Evolutionary conservation across 2,888 invertebrate species (phyloP), one percentile per base, ranked within the genome.

Genomic region (Melolontha melolontha): DNA sequence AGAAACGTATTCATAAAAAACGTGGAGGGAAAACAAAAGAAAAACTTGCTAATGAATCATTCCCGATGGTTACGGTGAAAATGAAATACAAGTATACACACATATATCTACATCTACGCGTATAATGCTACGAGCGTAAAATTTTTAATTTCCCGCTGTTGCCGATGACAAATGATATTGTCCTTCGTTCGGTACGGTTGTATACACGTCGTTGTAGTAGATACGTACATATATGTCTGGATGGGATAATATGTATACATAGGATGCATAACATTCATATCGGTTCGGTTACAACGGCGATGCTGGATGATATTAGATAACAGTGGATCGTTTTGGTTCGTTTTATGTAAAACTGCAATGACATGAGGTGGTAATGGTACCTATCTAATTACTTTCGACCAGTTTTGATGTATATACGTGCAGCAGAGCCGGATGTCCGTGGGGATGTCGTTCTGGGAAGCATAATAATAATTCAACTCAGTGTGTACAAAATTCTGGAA

Each of bases 141-240:
- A 59, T 59, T 59, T 59, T 59, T 44, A 59, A 57, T 57, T 59
- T 59, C 44, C 59, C 27, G 44, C 59, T 59, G 59, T 59, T 59
- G 44, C 29, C 44, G 44, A 59, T 59, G 59, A 59, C 44, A 59
- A 59, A 59, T 59, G 59, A 44, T 29, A 40, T 17, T 16, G 11
- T 22, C 50, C 50, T 50, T 50, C 27, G 50, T 49, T 49, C 41
- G 44, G 12, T 10, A n/a, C 6, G 14, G 14, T 44, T 11, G 14
- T 16, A 16, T 39, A 17, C 16, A 55, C 40, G 55, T 41, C 40
- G n/a, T 17, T 17, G 41, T 12, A 17, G 55, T n/a, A n/a, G n/a
- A n/a, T n/a, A n/a, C n/a, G 10, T 41, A 16, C 41, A 7, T 11
- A 40, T 10, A n/a, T 41, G 22, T 41, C 17, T 40, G 39, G 27